These are phyloP conservation scores for Sinocyclocheilus anshuiensis DNA, from an alignment of 2,113 vertebrate species.

Conservation along the genomic window DNA sequence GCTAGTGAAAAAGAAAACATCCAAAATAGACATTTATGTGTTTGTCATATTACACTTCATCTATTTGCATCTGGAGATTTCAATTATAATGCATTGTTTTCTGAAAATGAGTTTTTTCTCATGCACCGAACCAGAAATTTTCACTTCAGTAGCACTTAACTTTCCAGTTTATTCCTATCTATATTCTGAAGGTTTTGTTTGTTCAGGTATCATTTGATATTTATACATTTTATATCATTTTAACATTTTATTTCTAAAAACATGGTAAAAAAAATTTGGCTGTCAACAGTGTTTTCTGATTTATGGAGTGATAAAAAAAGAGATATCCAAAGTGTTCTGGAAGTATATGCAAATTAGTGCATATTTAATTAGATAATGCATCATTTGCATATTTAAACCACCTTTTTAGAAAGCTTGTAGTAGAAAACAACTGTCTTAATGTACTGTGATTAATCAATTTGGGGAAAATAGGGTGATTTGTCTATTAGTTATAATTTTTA, in stretches of 20 bases:
- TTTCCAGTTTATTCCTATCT: too few relatives aligned
- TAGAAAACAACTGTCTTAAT: background rate
- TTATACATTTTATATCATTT: background rate
- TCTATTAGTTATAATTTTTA: background rate
- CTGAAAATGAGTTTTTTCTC: too few relatives aligned
- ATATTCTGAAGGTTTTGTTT: too few relatives aligned
- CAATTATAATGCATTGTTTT: background rate
- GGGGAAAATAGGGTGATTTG: background rate
- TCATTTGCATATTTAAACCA: background rate
- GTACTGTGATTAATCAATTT: background rate
- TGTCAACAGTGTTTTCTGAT: background rate
- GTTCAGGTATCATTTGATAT: background rate
- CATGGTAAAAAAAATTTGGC: background rate
- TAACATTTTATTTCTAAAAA: background rate
- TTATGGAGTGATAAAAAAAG: background rate
- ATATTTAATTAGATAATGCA: background rate
- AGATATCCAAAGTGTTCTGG: background rate
- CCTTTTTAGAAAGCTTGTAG: background rate
- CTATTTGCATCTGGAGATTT: background rate
- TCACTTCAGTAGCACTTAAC: too few relatives aligned
- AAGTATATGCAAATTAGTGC: background rate
- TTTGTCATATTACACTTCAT: background rate
- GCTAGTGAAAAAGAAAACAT: background rate
- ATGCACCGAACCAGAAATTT: too few relatives aligned
- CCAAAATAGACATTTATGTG: background rate